Percentiles rank a stretch among this genome's conserved stretches.
Conservation (phyloP, 2,113 vertebrate species). For the Columba livia region DNA sequence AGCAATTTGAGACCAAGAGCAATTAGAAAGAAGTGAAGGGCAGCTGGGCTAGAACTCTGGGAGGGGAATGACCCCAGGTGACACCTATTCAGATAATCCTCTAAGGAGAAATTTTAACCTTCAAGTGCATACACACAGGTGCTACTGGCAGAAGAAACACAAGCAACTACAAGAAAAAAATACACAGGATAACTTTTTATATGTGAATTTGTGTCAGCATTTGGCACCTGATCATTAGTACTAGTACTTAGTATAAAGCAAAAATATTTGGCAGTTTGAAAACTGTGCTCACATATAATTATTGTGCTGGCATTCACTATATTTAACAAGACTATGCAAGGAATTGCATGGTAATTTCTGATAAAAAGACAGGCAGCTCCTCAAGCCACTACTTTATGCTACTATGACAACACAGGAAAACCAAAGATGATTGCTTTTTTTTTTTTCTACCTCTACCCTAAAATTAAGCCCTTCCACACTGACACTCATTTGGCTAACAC, state of each 20-base stretch:
- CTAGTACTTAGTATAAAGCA: not conserved
- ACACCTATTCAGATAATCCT: not conserved
- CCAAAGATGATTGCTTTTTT: not conserved
- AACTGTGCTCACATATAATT: conserved; percentile 22
- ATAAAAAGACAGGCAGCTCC: conserved; percentile 16
- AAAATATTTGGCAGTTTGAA: conserved; percentile 30
- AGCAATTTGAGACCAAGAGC: not conserved
- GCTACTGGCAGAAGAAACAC: not conserved
- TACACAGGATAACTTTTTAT: not conserved
- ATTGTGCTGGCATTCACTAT: not conserved
- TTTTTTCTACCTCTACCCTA: not conserved
- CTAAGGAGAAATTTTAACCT: not conserved
- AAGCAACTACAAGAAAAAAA: not conserved
- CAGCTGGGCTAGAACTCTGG: not conserved
- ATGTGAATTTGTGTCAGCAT: not conserved
- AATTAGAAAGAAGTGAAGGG: not conserved
- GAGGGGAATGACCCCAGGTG: not conserved
- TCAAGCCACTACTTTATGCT: not conserved
- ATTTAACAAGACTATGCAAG: not conserved
- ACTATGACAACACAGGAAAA: not conserved
- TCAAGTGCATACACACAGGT: not conserved
- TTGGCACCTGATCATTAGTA: conserved; percentile 37
- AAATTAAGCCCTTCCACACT: conserved; percentile 18
- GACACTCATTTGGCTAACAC: conserved; percentile 85
- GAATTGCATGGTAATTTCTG: conserved; percentile 15